Evolutionary conservation across 2,797 vertebrate species (phyloP).

Genomic region (Morelia viridis): DNA sequence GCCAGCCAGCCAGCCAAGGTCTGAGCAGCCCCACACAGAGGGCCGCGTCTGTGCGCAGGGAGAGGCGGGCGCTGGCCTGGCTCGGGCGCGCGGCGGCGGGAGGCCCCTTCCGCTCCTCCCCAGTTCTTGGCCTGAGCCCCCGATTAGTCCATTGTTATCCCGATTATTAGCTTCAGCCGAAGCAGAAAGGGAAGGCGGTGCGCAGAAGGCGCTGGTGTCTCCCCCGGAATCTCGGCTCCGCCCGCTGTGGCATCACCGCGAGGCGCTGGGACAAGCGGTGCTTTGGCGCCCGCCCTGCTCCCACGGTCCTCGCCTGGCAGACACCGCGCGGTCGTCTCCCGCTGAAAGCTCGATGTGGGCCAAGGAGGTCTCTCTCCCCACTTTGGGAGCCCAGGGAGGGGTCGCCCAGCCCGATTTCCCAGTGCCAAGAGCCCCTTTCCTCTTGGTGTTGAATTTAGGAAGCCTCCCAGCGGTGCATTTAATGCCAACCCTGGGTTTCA

Average conservation of each 20-base stretch:
- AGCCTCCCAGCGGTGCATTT: no score
- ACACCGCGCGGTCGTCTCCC: constrained; percentile 10
- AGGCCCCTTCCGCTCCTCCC: neutral
- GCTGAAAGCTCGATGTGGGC: neutral
- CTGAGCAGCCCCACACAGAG: neutral
- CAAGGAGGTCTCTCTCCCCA: accelerated
- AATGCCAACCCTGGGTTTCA: neutral
- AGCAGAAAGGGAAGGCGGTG: neutral
- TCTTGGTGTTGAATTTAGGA: neutral
- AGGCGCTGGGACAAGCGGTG: constrained; percentile 47
- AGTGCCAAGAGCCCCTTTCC: neutral
- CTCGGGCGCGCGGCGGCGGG: neutral
- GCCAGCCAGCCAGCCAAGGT: neutral
- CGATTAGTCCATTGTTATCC: neutral
- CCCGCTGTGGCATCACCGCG: constrained; percentile 28
- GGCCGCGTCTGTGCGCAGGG: neutral
- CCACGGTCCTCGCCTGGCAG: constrained; percentile 36
- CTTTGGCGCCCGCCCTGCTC: constrained; percentile 41
- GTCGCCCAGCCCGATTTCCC: no score
- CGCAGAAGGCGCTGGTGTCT: neutral
- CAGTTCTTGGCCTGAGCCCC: neutral
- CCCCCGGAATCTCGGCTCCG: constrained; percentile 19
- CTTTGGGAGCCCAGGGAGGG: neutral
- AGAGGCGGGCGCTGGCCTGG: neutral
- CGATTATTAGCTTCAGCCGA: neutral